Conservation (phyloP, 2,797 vertebrate genomes). For the Cossypha dichroa region DNA sequence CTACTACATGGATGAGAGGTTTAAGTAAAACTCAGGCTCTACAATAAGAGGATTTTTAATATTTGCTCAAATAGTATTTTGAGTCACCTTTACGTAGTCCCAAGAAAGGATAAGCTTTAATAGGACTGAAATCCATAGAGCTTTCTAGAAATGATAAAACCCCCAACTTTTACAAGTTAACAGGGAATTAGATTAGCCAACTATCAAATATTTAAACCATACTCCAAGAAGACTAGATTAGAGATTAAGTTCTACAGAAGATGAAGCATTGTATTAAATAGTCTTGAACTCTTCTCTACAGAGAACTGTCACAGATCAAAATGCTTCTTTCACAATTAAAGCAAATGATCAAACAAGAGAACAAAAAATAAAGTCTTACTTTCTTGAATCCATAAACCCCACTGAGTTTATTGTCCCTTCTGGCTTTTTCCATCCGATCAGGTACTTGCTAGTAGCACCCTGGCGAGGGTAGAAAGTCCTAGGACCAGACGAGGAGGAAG, state of each 20-base stretch:
- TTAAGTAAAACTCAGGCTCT: background rate
- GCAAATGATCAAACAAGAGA: conserved; percentile 19
- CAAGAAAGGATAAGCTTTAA: conserved; percentile 11
- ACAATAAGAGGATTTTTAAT: background rate
- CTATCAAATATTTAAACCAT: background rate
- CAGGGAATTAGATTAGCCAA: background rate
- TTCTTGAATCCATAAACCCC: conserved; percentile 94
- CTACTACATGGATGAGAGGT: background rate
- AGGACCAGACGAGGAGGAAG: conserved; percentile 83
- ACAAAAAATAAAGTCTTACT: conserved; percentile 82
- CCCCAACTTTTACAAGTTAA: background rate
- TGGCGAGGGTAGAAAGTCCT: conserved; percentile 97
- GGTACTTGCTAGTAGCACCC: conserved; percentile 96
- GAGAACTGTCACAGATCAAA: background rate
- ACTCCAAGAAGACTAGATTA: background rate
- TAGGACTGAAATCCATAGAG: background rate
- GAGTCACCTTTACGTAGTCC: background rate
- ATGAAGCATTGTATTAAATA: background rate
- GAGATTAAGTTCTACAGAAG: background rate
- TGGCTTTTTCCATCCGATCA: conserved; percentile 98
- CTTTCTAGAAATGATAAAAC: background rate
- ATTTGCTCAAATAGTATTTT: conserved; percentile 1
- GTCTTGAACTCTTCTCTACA: background rate
- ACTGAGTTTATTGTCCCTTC: conserved; percentile 97
- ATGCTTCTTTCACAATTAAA: background rate